Evolutionary conservation across 2,113 vertebrate species (phyloP).

Genomic region (Cepphus grylle): DNA sequence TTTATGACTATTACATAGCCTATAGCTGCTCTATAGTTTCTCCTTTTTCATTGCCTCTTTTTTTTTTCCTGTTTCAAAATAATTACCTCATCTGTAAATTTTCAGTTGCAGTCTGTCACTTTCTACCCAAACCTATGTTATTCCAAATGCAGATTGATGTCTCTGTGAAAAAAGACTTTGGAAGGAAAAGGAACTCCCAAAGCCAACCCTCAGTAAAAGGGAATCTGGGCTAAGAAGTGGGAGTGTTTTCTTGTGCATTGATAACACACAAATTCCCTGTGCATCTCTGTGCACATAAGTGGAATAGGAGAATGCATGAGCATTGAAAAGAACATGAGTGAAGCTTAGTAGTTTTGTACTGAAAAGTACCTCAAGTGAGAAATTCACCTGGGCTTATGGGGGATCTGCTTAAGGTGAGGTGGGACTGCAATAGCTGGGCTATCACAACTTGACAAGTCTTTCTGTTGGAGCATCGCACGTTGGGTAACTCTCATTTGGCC

Average conservation of each 20-base stretch:
- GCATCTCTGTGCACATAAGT: neutral
- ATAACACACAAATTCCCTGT: neutral
- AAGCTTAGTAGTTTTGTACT: neutral
- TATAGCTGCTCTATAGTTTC: neutral
- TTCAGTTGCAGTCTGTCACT: neutral
- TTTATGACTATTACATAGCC: neutral
- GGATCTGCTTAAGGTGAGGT: neutral
- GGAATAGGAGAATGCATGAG: neutral
- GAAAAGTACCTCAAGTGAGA: neutral
- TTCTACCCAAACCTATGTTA: neutral
- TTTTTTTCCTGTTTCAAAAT: neutral
- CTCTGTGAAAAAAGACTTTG: neutral
- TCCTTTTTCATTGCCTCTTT: neutral
- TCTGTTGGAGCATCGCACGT: neutral
- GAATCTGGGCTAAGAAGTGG: neutral
- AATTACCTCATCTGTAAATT: neutral
- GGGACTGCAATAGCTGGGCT: neutral
- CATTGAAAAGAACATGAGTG: neutral
- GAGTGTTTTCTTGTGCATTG: neutral
- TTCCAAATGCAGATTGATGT: neutral
- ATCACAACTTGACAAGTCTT: neutral
- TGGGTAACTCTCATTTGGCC: neutral
- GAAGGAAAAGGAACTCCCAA: neutral
- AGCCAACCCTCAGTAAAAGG: neutral
- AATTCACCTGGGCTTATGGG: neutral